Evolutionary conservation across 2,113 vertebrate genomes (phyloP), one percentile per base, ranked within the genome.

Genomic region (Orycteropus afer): DNA sequence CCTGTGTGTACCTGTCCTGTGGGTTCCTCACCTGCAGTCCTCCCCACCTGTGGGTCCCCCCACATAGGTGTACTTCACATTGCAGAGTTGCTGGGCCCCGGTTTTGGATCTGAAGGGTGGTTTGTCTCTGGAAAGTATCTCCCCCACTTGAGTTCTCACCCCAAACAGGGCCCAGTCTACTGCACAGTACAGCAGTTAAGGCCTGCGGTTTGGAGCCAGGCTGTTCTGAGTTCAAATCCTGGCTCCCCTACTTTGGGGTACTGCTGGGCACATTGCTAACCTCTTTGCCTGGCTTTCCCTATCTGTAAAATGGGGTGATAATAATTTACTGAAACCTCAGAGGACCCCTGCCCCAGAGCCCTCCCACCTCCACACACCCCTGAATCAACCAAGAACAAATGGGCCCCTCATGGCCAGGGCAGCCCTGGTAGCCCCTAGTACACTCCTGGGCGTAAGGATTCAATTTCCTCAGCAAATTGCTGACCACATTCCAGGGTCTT

Each of bases 351-450:
- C 74, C 53, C 22, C 14, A 20, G 29, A 53, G 10, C 76, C 34
- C 42, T n/a, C 27, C 11, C 1, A 73, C 49, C 12, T 8, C 76
- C 47, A 25, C 0, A 0, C 40, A 10, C 0, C 17, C 23, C 74
- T 18, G 13, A 25, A 5, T 11, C 7, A 23, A 47, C 23, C 67
- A 42, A 25, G 29, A 45, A 29, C 37, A 69, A 45, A 22, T 5
- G 7, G 80, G 11, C 45, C n/a, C n/a, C 57, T 29, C 23, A 32
- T 13, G 59, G 9, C n/a, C 49, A 69, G 47, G 80, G 11, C 40
- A 63, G 42, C 17, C 23, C 29, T 45, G 40, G 80, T 32, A 42
- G 80, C 57, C 27, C 57, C 6, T 3, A 47, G 34, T 22, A 51
- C 22, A 27, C 42, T 42, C 34, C n/a, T 40, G 42, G 45, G 32